Conservation (phyloP, 2,888 invertebrate species). For the Crocallis elinguaria region DNA sequence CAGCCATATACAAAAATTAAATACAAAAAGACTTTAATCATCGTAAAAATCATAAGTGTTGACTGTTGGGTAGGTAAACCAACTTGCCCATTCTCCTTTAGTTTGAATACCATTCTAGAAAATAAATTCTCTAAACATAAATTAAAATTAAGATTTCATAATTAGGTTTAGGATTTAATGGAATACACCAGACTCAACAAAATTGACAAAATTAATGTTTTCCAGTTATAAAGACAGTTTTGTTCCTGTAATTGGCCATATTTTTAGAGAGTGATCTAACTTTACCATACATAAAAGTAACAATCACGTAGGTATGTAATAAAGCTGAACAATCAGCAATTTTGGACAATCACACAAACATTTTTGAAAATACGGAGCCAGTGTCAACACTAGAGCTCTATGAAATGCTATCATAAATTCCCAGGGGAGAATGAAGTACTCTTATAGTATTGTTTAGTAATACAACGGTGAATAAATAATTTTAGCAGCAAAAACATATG, state of each 20-base stretch:
- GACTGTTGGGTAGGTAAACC: no score
- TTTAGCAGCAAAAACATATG: constrained; percentile 18
- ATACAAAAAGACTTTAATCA: no score
- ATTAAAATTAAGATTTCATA: no score
- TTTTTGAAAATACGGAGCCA: constrained; percentile 6
- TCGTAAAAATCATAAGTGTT: no score
- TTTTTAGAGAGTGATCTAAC: neutral
- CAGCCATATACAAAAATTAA: no score
- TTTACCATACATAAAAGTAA: constrained; percentile 5
- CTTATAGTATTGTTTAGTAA: constrained; percentile 10
- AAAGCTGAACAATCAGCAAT: constrained; percentile 9
- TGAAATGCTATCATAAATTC: neutral
- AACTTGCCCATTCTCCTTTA: no score
- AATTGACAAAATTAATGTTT: no score
- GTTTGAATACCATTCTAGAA: no score
- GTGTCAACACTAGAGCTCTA: neutral
- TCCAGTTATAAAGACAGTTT: neutral
- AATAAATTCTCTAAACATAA: no score
- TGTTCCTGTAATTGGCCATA: neutral
- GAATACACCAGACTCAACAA: no score
- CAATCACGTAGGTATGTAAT: neutral
- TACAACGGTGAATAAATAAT: constrained; percentile 16
- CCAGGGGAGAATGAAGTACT: neutral
- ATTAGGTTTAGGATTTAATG: no score
- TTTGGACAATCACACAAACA: neutral